Evolutionary conservation across 2,888 invertebrate genomes (phyloP), one percentile per base, ranked within the genome.

Genomic region (Strigamia transsilvanica): DNA sequence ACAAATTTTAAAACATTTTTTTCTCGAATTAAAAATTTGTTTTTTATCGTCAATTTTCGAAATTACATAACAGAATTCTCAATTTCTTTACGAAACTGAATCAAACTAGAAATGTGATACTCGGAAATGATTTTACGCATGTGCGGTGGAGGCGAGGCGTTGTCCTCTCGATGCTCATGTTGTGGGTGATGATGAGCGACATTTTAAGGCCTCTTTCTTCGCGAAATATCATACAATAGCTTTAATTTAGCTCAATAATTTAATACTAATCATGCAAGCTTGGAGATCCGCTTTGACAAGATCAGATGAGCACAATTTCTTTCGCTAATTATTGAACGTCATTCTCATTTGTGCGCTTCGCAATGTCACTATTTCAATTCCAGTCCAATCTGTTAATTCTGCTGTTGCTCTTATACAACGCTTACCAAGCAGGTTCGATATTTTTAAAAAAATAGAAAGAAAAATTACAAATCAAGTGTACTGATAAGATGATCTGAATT

Each of bases 121-220:
- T 13, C 46, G 21, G 61, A 61, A 18, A 23, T 61, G 61, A 61
- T 61, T 61, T 12, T 61, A 23, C 61, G 61, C 61, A 61, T 61
- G 61, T 61, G 61, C 61, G 21, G 61, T 61, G 61, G 61, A 61
- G 61, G 61, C 61, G 61, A 61, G 61, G 61, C 61, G 61, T 61
- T 61, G 61, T 61, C 61, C 61, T 61, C 61, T 23, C 7, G 61
- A 10, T 61, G 23, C 46, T 7, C 46, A 46, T 46, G 46, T 46
- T 15, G n/a, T 46, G 18, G 61, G 61, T n/a, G 61, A 18, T 18
- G 23, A 61, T 61, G 23, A 61, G 61, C 23, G 61, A 61, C 61
- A 61, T 61, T 61, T 61, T 46, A 15, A 46, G 46, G 46, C 46
- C 15, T n/a, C 46, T 46, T 46, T 46, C 46, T 46, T 46, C 46